Evolutionary conservation across 2,888 invertebrate species (phyloP).

Genomic region (Noctua janthe): DNA sequence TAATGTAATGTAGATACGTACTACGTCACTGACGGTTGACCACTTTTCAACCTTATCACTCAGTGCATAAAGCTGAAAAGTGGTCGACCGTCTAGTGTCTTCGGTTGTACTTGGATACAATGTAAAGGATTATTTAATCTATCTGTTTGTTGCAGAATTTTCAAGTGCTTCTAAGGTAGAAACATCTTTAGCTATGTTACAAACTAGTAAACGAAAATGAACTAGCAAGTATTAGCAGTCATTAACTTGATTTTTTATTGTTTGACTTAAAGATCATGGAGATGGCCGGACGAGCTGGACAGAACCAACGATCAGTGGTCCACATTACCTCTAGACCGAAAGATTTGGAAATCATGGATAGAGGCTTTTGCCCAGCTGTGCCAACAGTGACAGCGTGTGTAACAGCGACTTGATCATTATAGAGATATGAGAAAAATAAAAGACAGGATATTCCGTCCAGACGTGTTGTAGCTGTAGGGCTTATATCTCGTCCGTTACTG

Average conservation of each 20-base stretch:
- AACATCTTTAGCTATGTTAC: neutral
- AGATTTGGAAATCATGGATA: too few species aligned
- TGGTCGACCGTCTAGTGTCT: neutral
- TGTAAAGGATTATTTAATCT: constrained; percentile 2
- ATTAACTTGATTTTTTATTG: too few species aligned
- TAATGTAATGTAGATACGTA: too few species aligned
- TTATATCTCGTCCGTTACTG: too few species aligned
- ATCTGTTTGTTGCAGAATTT: neutral
- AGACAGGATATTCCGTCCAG: neutral
- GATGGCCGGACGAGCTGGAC: too few species aligned
- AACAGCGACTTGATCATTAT: neutral
- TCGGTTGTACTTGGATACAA: neutral
- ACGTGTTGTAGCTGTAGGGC: neutral
- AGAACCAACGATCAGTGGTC: too few species aligned
- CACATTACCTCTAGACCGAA: too few species aligned
- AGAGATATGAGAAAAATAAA: too few species aligned
- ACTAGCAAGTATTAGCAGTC: neutral
- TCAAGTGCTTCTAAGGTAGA: neutral
- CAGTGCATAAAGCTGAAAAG: neutral
- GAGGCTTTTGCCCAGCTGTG: too few species aligned
- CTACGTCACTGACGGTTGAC: too few species aligned
- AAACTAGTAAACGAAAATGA: neutral
- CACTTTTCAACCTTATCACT: neutral
- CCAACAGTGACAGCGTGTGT: too few species aligned
- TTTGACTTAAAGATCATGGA: neutral